phyloP scores from a whole-genome alignment of 2,113 vertebrate species.

The Narcine bancroftii region DNA sequence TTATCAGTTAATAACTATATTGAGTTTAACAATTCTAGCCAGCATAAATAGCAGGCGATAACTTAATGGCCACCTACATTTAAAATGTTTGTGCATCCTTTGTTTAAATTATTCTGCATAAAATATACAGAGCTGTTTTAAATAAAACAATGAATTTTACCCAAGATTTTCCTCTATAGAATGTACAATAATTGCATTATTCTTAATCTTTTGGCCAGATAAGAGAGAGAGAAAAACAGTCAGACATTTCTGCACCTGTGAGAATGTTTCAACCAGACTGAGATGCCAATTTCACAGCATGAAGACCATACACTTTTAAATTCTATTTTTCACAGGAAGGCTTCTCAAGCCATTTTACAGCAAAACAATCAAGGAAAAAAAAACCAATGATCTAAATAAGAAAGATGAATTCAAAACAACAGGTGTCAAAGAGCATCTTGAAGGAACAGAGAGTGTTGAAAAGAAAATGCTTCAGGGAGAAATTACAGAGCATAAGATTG shows the following conservation, averaged over 20 bases:
- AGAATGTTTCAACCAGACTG: neutral
- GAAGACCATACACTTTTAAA: neutral
- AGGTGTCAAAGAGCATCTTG: neutral
- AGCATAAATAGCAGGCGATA: neutral
- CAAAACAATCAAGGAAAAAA: neutral
- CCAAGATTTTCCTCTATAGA: neutral
- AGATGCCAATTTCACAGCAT: neutral
- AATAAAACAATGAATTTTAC: neutral
- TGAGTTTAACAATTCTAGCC: neutral
- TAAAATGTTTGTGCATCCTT: neutral
- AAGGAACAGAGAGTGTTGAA: neutral
- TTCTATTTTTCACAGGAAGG: neutral
- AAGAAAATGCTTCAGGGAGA: neutral
- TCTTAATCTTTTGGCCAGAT: neutral
- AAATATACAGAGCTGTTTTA: neutral
- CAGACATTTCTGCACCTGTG: neutral
- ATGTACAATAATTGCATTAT: neutral
- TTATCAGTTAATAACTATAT: neutral
- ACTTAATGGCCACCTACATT: neutral
- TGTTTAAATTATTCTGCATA: neutral
- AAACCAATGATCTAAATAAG: neutral
- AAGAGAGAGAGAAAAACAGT: neutral
- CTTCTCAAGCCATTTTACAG: neutral
- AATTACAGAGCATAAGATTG: neutral
- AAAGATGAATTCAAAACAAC: neutral